Base-by-base conservation (phyloP, 2,888 invertebrate species). In the Meteorus colon region DNA sequence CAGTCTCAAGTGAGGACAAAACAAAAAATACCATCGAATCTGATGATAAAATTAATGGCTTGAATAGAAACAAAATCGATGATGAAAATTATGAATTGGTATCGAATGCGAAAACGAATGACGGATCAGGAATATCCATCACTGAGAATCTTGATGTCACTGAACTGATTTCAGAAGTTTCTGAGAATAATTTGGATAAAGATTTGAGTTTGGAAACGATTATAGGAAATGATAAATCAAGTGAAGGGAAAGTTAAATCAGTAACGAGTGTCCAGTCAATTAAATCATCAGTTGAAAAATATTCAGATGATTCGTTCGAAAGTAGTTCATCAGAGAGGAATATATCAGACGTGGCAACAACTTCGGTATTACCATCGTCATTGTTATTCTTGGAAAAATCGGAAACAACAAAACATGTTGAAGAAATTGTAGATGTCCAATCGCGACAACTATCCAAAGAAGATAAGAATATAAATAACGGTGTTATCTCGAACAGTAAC, bases 291-390 rank as follows among this genome's bases (percentile, higher is more conserved):
- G 31, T 71, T 51, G 29, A 41, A 19, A 63, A 73, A 62, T 78
- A 79, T 51, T 79, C 80, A 10, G 41, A 79, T n/a, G 80, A 80
- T 37, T 78, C 79, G 1, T 81, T 81, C 16, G 77, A 81, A 19
- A 77, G 70, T 27, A 41, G 66, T 69, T 69, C 73, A 5, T 73
- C 74, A 29, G 55, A 59, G 6, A 37, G 24, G 5, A 62, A 59
- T 45, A 29, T 19, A 3, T 31, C 62, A 8, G 5, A 65, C 27
- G 10, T 29, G 4, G 16, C 2, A 14, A 31, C 14, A 31, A 62
- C 19, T n/a, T 10, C 2, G 14, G 2, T 31, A 45, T 1, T 16
- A 6, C 12, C 3, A 27, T 55, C 1, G 12, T 48, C 69, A 37
- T 55, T 8, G 29, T 48, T 55, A 6, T 16, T 12, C 29, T 41